A percentile compares a stretch with the other conserved stretches of the same genome.
Conservation (phyloP, 2,888 invertebrate species). For the Machimus rusticus region DNA sequence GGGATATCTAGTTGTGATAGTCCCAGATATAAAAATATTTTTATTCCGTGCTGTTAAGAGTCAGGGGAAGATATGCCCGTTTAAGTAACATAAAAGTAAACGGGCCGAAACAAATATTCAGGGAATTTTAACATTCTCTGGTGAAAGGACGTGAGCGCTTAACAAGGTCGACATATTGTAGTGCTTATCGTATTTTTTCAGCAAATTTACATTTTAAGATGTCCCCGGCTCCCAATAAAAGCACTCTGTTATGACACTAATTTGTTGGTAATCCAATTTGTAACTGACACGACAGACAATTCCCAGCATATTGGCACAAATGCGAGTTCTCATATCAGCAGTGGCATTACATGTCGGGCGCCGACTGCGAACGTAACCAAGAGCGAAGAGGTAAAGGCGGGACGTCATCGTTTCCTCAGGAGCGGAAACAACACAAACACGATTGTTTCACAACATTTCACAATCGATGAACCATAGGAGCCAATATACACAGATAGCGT, state of each 20-base stretch:
- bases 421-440: slow-evolving; percentile 33
- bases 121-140: not conserved
- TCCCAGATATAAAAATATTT: not conserved
- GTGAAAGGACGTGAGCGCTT: not conserved
- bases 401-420: slow-evolving; percentile 25
- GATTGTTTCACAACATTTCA: slow-evolving; percentile 43
- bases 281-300: slow-evolving; percentile 36
- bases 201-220: slow-evolving; percentile 1
- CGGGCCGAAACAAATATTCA: not conserved
- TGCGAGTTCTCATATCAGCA: slow-evolving; percentile 3
- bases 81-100: not conserved
- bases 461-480: slow-evolving; percentile 41
- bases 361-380: not conserved
- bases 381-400: not conserved
- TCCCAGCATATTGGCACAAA: slow-evolving; percentile 27
- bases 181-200: not conserved
- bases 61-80: not conserved
- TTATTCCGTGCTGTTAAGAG: not conserved
- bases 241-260: slow-evolving; percentile 20
- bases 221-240: slow-evolving; percentile 8
- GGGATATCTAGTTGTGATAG: not conserved
- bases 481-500: slow-evolving; percentile 12
- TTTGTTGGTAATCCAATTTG: slow-evolving; percentile 40
- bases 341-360: not conserved
- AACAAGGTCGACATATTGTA: not conserved